phyloP scores from a whole-genome alignment of 2,797 vertebrate genomes.

The Chromis chromis region DNA sequence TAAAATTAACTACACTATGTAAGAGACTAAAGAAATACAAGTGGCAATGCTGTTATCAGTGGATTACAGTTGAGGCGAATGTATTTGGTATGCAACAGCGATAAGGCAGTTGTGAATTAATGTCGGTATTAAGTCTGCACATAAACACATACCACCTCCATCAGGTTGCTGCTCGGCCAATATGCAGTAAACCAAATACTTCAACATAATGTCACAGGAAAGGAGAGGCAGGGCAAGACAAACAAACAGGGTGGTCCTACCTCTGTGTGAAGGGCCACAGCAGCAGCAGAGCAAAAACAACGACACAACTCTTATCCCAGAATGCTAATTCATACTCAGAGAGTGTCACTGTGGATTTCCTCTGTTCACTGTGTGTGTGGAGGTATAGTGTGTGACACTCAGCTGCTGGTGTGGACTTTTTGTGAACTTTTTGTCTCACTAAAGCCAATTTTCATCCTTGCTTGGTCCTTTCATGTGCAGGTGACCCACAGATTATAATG shows the following conservation, averaged over 20 bases:
- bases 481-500: background rate
- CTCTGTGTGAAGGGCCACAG: constrained; percentile 48
- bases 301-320: constrained; percentile 25
- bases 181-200: background rate
- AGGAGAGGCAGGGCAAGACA: constrained; percentile 46
- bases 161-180: background rate
- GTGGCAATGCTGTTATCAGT: no score
- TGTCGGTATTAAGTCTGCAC: background rate
- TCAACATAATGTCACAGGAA: constrained; percentile 41
- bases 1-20: no score
- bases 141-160: constrained; percentile 17
- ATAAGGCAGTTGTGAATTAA: background rate
- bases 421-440: constrained; percentile 21
- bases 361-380: constrained; percentile 24
- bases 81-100: background rate
- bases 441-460: constrained; percentile 33
- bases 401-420: constrained; percentile 45
- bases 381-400: constrained; percentile 34
- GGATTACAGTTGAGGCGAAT: background rate
- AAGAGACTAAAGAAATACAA: no score
- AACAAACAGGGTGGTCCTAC: constrained; percentile 55
- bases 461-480: constrained; percentile 33
- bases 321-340: constrained; percentile 13
- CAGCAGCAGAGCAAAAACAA: constrained; percentile 24
- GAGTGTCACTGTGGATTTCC: constrained; percentile 19